Base-by-base conservation (phyloP, 23 tunicate genomes). In the Trididemnum miniatum region DNA sequence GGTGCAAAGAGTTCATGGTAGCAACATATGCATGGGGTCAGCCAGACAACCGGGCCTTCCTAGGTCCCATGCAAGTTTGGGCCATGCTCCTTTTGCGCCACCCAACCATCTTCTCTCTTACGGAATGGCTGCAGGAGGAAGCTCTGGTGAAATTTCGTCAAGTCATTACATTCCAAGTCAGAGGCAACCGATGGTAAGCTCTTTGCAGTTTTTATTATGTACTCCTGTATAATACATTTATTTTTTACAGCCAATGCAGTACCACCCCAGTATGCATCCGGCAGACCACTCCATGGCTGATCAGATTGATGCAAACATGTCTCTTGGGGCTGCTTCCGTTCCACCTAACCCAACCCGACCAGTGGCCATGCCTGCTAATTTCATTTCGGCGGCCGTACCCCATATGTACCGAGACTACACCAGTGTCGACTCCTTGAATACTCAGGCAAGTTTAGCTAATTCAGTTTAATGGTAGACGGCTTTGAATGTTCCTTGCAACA, bases 331-430 rank as follows among this genome's bases (percentile, higher is more conserved):
- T 2, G 7, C 79, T 39, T 20, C 59, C 23, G 9, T 26, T n/a
- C 82, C 63, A 0, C 1, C 79, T 35, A 30, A 60, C 38, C 77
- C n/a, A 15, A 59, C 84, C 15, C 78, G 51, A 32, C 69, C 84
- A n/a, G 80, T 86, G 23, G 80, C 84, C 37, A 71, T 86, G 84
- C 84, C 90, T 20, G 79, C 79, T 38, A 20, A 31, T 20, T 73
- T 73, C 30, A 18, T 73, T 9, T 59, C 79, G 24, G 73, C 89
- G 18, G 65, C 59, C 1, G 29, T 79, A 72, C 77, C 90, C 31
- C n/a, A 84, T 1, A 1, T 86, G 38, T 86, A 67, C 51, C 80
- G 50, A 2, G 78, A 86, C 34, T 78, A 86, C 63, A 26, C 35
- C n/a, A 36, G 52, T 20, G 64, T 84, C 2, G 89, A 85, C 54